phyloP scores from a whole-genome alignment of 1,140 invertebrate genomes.

The Caenorhabditis brenneri region DNA sequence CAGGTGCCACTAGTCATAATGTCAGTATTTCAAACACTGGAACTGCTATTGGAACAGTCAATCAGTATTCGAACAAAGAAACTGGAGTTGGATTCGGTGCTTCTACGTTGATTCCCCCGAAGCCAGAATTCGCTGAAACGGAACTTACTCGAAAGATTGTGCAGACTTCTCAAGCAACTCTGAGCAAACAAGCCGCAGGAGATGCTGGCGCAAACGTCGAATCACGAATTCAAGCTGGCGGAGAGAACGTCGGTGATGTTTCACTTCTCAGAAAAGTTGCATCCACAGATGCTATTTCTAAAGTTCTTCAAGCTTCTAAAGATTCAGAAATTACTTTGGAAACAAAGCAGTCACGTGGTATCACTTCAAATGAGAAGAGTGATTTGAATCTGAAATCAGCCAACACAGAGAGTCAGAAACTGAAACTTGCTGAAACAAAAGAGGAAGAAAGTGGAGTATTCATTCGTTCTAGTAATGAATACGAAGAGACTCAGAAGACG shows the following conservation, averaged over 20 bases:
- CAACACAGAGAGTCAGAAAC: not conserved
- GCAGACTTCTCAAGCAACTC: not conserved
- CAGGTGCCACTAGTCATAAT: not conserved
- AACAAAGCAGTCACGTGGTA: not conserved
- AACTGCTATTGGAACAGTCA: not conserved
- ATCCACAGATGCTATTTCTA: not conserved
- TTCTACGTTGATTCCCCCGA: not conserved
- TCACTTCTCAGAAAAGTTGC: conserved; percentile 3
- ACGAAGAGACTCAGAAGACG: conserved; percentile 12
- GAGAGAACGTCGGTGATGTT: not conserved
- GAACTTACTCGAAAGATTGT: not conserved
- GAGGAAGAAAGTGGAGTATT: conserved; percentile 13
- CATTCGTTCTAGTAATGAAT: conserved; percentile 10
- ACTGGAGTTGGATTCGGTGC: conserved; percentile 3
- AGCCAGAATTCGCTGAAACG: not conserved
- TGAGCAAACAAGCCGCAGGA: not conserved
- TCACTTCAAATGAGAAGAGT: not conserved
- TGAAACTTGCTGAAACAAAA: not conserved
- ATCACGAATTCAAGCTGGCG: not conserved
- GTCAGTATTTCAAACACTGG: not conserved
- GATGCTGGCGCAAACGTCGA: not conserved
- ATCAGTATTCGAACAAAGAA: not conserved
- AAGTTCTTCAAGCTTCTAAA: conserved; percentile 5
- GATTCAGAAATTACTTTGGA: not conserved
- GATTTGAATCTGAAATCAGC: conserved; percentile 11